Base-by-base conservation (phyloP, 2,113 vertebrate genomes). In the Acrocephalus kingi region DNA sequence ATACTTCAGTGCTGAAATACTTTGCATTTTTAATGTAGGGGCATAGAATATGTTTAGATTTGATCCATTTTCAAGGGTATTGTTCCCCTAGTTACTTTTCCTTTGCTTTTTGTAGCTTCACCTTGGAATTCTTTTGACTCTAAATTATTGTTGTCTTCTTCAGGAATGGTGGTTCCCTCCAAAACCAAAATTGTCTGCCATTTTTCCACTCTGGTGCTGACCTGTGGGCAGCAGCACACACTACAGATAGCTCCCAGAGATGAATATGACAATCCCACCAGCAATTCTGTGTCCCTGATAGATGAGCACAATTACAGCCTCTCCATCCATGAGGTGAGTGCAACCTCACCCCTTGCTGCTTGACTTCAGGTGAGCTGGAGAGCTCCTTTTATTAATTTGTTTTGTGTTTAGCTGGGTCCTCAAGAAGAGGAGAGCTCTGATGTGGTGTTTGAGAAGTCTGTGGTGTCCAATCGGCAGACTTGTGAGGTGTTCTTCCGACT, bases 111-210 rank as follows among this genome's bases (percentile, higher is more conserved):
- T 56, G 11, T 76, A 67, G 25, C 55, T 93, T 87, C 11, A 31
- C 28, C 11, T 76, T 86, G 51, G 13, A 90, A 66, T 93, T 62
- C 85, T 22, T 94, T 85, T 85, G 27, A 74, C 51, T 87, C 20
- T 80, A 49, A 93, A 54, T 62, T 92, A 37, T 62, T 74, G 58
- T 90, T 91, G 9, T 98, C 81, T 94, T 24, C 95, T 97, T 93
- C 97, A 99, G 99, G 99, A 91, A 98, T 98, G 93, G 99, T 99
- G 83, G 99, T 99, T 97, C 99, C 99, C 88, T 99, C 99, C 69
- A 99, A 99, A 98, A 99, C 99, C 87, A 99, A 99, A 98, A 99
- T 99, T 59, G 98, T 99, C 51, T 99, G 98, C 97, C 99, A 99
- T 97, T 99, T 99, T 96, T 99, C 99, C 84, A 99, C 99, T 55